Conservation (phyloP, 2,113 vertebrate genomes). For the Lasiurus borealis region DNA sequence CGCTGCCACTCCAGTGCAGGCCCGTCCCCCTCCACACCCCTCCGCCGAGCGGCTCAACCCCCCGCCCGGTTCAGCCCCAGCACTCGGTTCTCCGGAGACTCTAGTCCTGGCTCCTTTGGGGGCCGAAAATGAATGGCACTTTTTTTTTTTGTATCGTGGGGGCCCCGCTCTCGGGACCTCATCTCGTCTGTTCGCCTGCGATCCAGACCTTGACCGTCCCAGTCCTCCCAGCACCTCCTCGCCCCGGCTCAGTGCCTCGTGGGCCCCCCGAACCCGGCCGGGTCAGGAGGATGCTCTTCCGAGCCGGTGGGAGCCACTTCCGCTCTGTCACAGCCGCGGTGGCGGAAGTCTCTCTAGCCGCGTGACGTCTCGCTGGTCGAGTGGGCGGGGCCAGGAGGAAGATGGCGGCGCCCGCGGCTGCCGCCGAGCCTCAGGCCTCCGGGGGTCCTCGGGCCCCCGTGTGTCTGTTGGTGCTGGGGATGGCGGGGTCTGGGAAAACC, state of each 20-base stretch:
- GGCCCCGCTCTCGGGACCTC: neutral
- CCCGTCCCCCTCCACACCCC: no score
- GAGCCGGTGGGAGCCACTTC: rapidly evolving
- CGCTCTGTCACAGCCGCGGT: rapidly evolving
- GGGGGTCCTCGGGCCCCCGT: constrained; percentile 77
- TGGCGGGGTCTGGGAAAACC: constrained; percentile 98
- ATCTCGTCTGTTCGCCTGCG: no score
- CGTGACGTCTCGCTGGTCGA: neutral
- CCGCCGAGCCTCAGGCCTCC: rapidly evolving
- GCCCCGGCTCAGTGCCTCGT: neutral
- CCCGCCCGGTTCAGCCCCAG: neutral
- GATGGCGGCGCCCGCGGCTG: constrained; percentile 76
- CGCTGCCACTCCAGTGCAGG: neutral
- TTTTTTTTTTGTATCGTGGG: neutral
- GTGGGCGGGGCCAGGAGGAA: constrained; percentile 63
- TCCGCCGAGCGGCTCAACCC: no score
- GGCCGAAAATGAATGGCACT: neutral
- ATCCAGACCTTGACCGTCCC: no score
- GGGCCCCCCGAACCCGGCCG: rapidly evolving
- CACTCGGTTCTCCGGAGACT: no score
- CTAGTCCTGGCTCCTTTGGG: neutral
- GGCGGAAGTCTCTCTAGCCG: constrained; percentile 4
- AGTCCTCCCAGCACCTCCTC: neutral
- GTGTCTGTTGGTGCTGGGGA: constrained; percentile 95
- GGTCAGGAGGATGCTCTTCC: rapidly evolving